Percentiles rank a stretch among this genome's conserved stretches.
Evolutionary conservation across 2,888 invertebrate species (phyloP).

Genomic region (Drosophila bunnanda): DNA sequence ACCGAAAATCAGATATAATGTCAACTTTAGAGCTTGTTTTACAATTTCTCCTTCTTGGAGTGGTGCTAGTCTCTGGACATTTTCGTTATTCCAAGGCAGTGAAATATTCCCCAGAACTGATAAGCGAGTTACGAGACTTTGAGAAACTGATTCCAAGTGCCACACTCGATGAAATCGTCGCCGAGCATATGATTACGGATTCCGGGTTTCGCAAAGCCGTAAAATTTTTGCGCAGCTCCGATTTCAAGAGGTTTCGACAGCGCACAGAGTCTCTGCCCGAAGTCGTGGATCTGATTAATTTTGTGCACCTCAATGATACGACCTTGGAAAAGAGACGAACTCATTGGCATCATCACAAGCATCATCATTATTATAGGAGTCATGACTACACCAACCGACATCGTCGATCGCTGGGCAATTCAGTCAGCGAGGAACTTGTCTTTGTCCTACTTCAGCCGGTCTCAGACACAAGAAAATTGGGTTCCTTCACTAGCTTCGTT

Average conservation of each 20-base stretch:
- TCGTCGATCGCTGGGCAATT: slow-evolving; percentile 1
- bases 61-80: slow-evolving; percentile 10
- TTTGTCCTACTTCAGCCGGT: slow-evolving; percentile 40
- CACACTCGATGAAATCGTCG: slow-evolving; percentile 68
- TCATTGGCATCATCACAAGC: not conserved
- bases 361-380: not conserved
- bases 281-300: slow-evolving; percentile 72
- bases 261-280: slow-evolving; percentile 73
- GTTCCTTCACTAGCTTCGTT: slow-evolving; percentile 65
- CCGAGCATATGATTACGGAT: slow-evolving; percentile 74
- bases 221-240: slow-evolving; percentile 67
- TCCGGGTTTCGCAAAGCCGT: slow-evolving; percentile 73
- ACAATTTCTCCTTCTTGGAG: slow-evolving; percentile 22
- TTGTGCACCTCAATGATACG: slow-evolving; percentile 71
- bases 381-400: not conserved
- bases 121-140: slow-evolving; percentile 74
- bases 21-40: not conserved
- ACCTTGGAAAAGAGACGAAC: no score
- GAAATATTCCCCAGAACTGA: slow-evolving; percentile 73
- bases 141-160: slow-evolving; percentile 65
- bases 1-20: slow-evolving; percentile 3
- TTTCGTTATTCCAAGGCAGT: slow-evolving; percentile 24
- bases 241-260: slow-evolving; percentile 65
- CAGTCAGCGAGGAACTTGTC: slow-evolving; percentile 36
- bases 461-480: not conserved